These are phyloP conservation scores for Gambusia affinis DNA, from an alignment of 2,113 vertebrate genomes.

Conservation along the genomic window DNA sequence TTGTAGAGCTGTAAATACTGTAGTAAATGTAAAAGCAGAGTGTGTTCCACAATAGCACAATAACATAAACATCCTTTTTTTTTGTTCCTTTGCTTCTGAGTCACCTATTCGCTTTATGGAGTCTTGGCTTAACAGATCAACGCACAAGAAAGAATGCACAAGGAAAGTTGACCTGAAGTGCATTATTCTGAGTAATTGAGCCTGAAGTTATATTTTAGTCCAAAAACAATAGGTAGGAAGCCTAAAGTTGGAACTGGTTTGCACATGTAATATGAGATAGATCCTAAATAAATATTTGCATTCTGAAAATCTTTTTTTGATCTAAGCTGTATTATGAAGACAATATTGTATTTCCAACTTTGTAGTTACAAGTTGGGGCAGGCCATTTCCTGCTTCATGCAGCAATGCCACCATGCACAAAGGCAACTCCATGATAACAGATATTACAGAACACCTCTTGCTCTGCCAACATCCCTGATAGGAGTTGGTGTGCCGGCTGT, in stretches of 20 bases:
- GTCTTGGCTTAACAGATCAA: not conserved
- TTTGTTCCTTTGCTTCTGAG: not conserved
- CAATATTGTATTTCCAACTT: not conserved
- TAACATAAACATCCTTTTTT: too few relatives aligned
- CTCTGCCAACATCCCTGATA: not conserved
- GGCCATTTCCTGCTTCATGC: not conserved
- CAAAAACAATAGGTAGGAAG: not conserved
- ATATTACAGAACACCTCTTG: not conserved
- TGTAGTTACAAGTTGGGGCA: not conserved
- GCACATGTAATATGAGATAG: not conserved
- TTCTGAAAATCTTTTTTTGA: not conserved
- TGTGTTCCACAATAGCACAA: not conserved
- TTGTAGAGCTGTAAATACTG: not conserved
- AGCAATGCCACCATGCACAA: not conserved
- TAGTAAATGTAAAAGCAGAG: not conserved
- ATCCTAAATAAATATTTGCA: not conserved
- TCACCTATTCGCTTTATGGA: not conserved
- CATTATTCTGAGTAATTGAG: not conserved
- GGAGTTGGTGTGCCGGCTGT: not conserved
- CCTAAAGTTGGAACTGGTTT: not conserved
- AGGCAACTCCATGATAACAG: not conserved
- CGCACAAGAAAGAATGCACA: not conserved
- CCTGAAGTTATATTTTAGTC: not conserved
- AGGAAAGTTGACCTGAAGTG: not conserved
- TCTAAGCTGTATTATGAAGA: not conserved